Evolutionary conservation across 2,888 invertebrate genomes (phyloP).

Genomic region (Tetrapedia diversipes): DNA sequence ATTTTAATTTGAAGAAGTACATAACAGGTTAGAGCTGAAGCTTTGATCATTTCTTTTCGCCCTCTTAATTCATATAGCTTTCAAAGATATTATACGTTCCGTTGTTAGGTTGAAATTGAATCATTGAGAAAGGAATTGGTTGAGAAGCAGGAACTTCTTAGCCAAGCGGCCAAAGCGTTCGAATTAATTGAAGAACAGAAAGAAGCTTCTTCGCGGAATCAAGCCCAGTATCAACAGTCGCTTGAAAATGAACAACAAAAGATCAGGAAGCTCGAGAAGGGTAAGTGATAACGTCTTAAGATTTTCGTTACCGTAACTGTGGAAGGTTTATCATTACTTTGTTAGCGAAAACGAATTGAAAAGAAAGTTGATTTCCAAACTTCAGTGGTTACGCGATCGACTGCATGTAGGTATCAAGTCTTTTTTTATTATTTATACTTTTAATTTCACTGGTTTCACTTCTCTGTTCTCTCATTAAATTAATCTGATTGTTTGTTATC

Average conservation of each 20-base stretch:
- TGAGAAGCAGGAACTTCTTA: conserved; percentile 93
- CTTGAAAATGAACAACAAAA: conserved; percentile 75
- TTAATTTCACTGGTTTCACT: too few relatives aligned
- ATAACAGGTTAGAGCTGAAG: too few relatives aligned
- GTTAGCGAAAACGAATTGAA: not conserved
- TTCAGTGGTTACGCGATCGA: not conserved
- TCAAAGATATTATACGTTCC: not conserved
- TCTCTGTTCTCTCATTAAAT: too few relatives aligned
- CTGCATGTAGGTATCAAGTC: not conserved
- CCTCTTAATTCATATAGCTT: not conserved
- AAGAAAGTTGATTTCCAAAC: not conserved
- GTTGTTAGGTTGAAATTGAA: conserved; percentile 89
- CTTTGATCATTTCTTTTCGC: not conserved
- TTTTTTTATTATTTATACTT: too few relatives aligned
- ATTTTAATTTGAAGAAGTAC: too few relatives aligned
- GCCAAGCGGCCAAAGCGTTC: conserved; percentile 93
- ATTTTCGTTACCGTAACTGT: not conserved
- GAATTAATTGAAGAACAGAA: conserved; percentile 88
- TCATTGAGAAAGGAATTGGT: conserved; percentile 89
- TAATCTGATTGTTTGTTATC: too few relatives aligned
- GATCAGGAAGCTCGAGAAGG: conserved; percentile 75
- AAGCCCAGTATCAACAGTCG: conserved; percentile 76
- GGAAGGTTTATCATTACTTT: not conserved
- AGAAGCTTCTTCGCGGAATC: conserved; percentile 81
- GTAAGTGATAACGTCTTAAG: conserved; percentile 54